A percentile compares a stretch with the other conserved stretches of the same genome.
Conservation (phyloP, 2,888 invertebrate genomes). For the Synergus gifuensis region DNA sequence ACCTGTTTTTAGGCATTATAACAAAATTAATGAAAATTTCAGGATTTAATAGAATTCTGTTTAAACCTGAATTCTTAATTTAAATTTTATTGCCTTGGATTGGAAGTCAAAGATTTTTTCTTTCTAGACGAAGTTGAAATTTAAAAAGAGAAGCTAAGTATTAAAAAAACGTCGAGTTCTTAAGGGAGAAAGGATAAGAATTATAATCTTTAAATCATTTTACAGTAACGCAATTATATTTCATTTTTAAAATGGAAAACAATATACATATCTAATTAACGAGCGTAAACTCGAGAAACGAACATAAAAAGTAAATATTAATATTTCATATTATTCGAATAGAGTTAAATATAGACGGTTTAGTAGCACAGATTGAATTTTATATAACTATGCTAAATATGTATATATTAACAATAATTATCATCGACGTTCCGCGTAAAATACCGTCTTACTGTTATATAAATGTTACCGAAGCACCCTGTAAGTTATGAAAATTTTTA, state of each 20-base stretch:
- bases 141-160: too few relatives aligned
- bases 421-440: constrained; percentile 1
- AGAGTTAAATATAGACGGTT: constrained; percentile 29
- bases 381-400: constrained; percentile 29
- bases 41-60: too few relatives aligned
- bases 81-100: too few relatives aligned
- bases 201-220: not conserved
- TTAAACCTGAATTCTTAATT: too few relatives aligned
- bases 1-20: too few relatives aligned
- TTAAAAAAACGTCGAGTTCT: too few relatives aligned
- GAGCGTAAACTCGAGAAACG: constrained; percentile 29
- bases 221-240: constrained; percentile 62
- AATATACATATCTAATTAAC: constrained; percentile 56
- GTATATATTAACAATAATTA: constrained; percentile 22
- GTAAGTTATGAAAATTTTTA: constrained; percentile 46
- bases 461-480: constrained; percentile 52
- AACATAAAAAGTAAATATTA: constrained; percentile 32
- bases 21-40: too few relatives aligned
- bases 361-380: constrained; percentile 22
- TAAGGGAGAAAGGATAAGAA: too few relatives aligned
- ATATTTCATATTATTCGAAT: constrained; percentile 26
- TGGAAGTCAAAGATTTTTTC: too few relatives aligned
- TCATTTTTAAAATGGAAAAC: constrained; percentile 57
- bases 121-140: too few relatives aligned
- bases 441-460: constrained; percentile 29